phyloP scores from a whole-genome alignment of 2,797 vertebrate species.

The Scleropages formosus region DNA sequence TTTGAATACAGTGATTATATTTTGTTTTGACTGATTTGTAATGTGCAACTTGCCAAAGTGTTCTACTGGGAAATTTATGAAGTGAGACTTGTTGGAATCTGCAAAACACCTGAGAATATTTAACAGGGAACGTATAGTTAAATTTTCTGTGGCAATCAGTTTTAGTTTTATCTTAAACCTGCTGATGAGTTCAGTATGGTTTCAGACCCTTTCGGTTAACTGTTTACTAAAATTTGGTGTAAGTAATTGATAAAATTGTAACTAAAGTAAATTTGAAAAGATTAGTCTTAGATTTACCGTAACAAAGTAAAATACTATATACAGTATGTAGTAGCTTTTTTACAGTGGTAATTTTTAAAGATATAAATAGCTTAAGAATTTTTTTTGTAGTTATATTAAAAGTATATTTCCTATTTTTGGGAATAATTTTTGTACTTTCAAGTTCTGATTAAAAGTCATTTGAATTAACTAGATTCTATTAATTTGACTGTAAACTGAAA shows the following conservation, averaged over 20 bases:
- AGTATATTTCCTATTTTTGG: neutral
- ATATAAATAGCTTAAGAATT: conserved; percentile 5
- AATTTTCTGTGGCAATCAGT: no score
- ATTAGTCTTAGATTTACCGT: conserved; percentile 27
- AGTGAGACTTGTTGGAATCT: no score
- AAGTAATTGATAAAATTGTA: conserved; percentile 29
- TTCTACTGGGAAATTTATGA: no score
- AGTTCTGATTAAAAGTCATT: neutral
- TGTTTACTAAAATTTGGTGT: conserved; percentile 20
- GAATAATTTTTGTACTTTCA: conserved; percentile 12
- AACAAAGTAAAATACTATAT: conserved; percentile 23
- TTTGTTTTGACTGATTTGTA: no score
- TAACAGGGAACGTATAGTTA: no score
- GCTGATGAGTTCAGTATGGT: conserved; percentile 2
- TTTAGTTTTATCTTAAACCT: conserved; percentile 13
- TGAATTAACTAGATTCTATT: conserved; percentile 6
- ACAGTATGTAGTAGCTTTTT: conserved; percentile 21
- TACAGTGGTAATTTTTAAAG: conserved; percentile 13
- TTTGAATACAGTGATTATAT: no score
- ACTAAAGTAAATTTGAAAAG: conserved; percentile 25
- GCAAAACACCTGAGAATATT: no score
- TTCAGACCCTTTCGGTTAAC: conserved; percentile 10
- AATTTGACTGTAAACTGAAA: conserved; percentile 22
- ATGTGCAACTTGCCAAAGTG: no score
- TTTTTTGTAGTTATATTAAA: neutral